A percentile compares a stretch with the other conserved stretches of the same genome.
Conservation (phyloP, 2,888 invertebrate genomes). For the Torymus tubicola region DNA sequence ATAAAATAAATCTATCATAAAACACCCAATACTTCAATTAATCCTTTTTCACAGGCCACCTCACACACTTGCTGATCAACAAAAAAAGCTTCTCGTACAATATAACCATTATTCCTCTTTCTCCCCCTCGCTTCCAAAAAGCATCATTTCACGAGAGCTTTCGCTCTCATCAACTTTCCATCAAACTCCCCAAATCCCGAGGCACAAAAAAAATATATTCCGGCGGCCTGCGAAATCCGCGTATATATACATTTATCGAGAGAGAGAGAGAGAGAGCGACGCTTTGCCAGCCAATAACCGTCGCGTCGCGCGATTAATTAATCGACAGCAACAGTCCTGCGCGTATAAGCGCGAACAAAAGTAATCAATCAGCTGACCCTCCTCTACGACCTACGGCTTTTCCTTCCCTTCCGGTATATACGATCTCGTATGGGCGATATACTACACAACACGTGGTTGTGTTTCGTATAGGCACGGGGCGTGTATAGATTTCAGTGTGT, state of each 20-base stretch:
- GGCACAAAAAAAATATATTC: neutral
- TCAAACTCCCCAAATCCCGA: neutral
- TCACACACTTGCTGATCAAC: too few species aligned
- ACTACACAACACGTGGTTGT: too few species aligned
- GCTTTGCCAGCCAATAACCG: conserved; percentile 10
- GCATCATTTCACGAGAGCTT: too few species aligned
- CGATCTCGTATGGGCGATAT: too few species aligned
- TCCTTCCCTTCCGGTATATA: neutral
- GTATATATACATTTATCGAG: conserved; percentile 28
- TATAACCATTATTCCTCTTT: too few species aligned
- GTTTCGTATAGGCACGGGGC: too few species aligned
- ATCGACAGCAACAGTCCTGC: conserved; percentile 9
- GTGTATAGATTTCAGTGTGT: neutral
- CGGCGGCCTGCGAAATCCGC: neutral
- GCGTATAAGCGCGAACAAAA: conserved; percentile 21
- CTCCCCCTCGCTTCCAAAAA: too few species aligned
- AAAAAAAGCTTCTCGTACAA: too few species aligned
- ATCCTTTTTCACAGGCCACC: too few species aligned
- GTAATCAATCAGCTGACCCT: conserved; percentile 45
- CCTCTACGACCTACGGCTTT: conserved; percentile 7
- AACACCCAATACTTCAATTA: too few species aligned
- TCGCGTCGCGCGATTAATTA: conserved; percentile 34
- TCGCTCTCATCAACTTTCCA: neutral
- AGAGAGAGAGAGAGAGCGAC: neutral
- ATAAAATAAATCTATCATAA: too few species aligned